Conservation (phyloP, 2,797 vertebrate genomes). For the Mormyrops boulengeri region DNA sequence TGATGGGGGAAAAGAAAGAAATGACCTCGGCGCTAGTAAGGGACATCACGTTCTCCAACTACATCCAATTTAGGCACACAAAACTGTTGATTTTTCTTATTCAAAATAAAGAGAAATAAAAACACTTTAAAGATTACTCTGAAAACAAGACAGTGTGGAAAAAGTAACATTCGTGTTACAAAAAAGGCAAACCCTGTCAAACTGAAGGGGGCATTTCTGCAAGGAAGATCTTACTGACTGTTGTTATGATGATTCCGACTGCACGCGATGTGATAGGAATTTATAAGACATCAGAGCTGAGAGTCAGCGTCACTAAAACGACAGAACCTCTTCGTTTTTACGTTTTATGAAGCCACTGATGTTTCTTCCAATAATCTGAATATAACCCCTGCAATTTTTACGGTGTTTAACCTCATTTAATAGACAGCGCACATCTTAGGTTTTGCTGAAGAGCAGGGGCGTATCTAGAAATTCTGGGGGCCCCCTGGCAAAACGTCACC, state of each 20-base stretch:
- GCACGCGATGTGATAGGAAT: not conserved
- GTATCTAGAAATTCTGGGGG: not conserved
- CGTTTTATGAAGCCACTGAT: not conserved
- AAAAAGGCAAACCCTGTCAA: not conserved
- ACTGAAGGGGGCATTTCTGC: not conserved
- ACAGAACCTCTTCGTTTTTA: not conserved
- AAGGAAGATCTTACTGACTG: not conserved
- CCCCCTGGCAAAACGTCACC: not conserved
- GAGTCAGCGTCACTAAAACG: not conserved
- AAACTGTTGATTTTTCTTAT: not conserved
- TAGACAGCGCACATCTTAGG: not conserved
- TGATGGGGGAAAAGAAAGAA: not conserved
- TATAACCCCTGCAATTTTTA: not conserved
- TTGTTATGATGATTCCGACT: not conserved
- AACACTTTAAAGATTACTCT: not conserved
- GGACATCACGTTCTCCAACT: not conserved
- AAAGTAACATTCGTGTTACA: not conserved
- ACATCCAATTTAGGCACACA: not conserved
- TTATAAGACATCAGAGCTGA: not conserved
- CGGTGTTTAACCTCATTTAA: not conserved
- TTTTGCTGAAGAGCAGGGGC: not conserved
- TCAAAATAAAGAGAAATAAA: not conserved
- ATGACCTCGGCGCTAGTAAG: not conserved
- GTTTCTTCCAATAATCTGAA: not conserved
- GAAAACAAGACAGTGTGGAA: no score